Evolutionary conservation across 2,113 vertebrate species (phyloP).

Genomic region (Scomber japonicus): DNA sequence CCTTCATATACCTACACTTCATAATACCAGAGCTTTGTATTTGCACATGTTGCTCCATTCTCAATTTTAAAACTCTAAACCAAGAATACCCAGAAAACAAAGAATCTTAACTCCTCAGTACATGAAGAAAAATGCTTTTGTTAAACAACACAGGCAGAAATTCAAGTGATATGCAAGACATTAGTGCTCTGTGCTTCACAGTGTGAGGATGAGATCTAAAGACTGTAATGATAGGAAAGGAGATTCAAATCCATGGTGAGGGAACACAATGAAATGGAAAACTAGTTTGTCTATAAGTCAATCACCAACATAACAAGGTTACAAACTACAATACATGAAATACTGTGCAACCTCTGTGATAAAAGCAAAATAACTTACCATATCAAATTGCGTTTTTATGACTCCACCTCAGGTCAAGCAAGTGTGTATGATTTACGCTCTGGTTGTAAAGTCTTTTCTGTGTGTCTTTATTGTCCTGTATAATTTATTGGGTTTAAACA

Average conservation of each 20-base stretch:
- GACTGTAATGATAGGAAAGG: background rate
- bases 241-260: conserved; percentile 13
- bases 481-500: background rate
- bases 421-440: background rate
- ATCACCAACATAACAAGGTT: conserved; percentile 26
- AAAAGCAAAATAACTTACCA: conserved; percentile 61
- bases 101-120: no score
- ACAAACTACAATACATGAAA: background rate
- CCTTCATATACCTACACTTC: background rate
- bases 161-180: no score
- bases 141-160: background rate
- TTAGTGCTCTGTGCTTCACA: background rate
- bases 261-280: conserved; percentile 47
- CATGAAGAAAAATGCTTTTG: background rate
- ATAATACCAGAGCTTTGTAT: background rate
- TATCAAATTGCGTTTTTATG: background rate
- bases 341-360: background rate
- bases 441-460: background rate
- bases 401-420: no score
- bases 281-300: conserved; percentile 15
- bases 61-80: background rate
- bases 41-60: background rate
- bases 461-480: background rate
- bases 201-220: background rate
- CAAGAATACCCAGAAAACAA: background rate